Conservation (phyloP, 2,113 vertebrate species). For the Chlorodrepanis virens region DNA sequence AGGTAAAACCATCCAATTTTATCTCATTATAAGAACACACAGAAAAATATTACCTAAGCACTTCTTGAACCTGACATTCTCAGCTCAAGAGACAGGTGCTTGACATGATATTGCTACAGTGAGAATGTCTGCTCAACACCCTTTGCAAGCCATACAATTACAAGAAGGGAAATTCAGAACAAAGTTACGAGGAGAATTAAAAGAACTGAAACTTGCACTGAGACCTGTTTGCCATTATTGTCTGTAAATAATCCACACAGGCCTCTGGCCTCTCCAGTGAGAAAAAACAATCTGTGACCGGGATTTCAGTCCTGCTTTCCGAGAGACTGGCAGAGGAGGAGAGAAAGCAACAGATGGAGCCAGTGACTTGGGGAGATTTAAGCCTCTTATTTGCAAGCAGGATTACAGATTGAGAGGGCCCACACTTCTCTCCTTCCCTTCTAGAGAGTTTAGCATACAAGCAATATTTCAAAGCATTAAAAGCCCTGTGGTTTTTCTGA, state of each 20-base stretch:
- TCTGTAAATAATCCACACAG: neutral
- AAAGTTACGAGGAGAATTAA: neutral
- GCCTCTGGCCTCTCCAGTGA: neutral
- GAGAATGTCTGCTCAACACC: neutral
- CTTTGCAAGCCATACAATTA: neutral
- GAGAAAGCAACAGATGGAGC: neutral
- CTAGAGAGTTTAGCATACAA: neutral
- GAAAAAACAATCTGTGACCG: neutral
- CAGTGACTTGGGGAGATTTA: neutral
- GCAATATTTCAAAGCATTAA: neutral
- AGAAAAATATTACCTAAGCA: neutral
- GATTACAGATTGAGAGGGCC: neutral
- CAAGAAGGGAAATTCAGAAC: neutral
- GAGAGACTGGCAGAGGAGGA: neutral
- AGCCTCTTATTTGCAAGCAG: neutral
- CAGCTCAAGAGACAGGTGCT: neutral
- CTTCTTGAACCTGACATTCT: neutral
- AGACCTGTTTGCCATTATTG: neutral
- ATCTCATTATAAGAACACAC: neutral
- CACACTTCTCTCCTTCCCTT: neutral
- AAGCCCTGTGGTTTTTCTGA: neutral
- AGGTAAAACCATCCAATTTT: neutral
- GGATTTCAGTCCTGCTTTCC: neutral
- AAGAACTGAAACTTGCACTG: neutral
- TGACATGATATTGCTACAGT: neutral